These are phyloP conservation scores for Cantharis rufa DNA, from an alignment of 2,888 invertebrate species.

Conservation along the genomic window DNA sequence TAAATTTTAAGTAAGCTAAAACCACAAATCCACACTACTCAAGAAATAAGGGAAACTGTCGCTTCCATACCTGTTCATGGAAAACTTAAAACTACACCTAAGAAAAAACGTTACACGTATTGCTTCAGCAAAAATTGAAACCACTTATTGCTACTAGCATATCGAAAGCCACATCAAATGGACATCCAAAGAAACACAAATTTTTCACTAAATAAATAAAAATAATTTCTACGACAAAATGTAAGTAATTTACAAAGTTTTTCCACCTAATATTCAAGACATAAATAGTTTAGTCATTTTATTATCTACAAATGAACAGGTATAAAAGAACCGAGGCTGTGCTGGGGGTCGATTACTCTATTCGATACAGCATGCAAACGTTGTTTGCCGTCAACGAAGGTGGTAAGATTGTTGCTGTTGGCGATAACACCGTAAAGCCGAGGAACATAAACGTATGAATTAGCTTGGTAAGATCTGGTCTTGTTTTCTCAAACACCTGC, in stretches of 20 bases:
- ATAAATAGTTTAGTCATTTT: background rate
- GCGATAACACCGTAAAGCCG: conserved; percentile 87
- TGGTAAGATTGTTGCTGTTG: conserved; percentile 77
- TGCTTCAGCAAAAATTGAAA: background rate
- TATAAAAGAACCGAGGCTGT: conserved; percentile 43
- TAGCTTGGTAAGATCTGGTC: conserved; percentile 81
- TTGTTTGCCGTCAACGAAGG: conserved; percentile 55
- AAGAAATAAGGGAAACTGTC: conserved; percentile 18
- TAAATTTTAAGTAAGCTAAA: conserved; percentile 6
- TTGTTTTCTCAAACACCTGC: conserved; percentile 59
- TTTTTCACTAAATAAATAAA: background rate
- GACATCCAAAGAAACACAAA: background rate
- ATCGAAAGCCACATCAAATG: background rate
- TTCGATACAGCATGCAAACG: conserved; percentile 56
- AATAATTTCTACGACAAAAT: background rate
- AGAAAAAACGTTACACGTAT: conserved; percentile 2
- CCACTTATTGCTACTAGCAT: background rate
- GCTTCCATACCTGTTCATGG: conserved; percentile 23
- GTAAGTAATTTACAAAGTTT: conserved; percentile 1
- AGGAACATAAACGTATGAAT: conserved; percentile 97
- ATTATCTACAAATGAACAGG: conserved; percentile 24
- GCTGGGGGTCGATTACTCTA: conserved; percentile 53
- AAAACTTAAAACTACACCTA: conserved; percentile 12
- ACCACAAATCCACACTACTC: conserved; percentile 31
- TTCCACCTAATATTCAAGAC: background rate